Evolutionary conservation across 2,113 vertebrate genomes (phyloP).

Genomic region (Pycnonotus jocosus): DNA sequence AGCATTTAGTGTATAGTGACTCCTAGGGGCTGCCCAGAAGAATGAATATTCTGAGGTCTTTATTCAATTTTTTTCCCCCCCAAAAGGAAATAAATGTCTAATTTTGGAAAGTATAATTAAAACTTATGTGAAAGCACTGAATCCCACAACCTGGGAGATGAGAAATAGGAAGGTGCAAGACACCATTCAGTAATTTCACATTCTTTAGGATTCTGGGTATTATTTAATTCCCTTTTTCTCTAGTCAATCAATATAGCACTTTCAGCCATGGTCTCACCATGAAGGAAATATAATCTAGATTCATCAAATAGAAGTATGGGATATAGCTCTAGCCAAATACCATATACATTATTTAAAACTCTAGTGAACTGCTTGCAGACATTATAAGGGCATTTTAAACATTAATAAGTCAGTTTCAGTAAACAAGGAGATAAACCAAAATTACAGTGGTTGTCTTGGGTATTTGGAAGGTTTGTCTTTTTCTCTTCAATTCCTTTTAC

Average conservation of each 20-base stretch:
- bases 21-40: neutral
- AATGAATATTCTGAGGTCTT: neutral
- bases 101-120: neutral
- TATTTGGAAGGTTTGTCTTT: neutral
- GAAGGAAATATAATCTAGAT: neutral
- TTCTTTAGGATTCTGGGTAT: neutral
- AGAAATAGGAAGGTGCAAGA: neutral
- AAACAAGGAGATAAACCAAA: conserved; percentile 14
- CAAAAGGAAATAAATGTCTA: neutral
- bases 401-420: conserved; percentile 32
- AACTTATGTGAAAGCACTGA: neutral
- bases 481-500: neutral
- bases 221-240: neutral
- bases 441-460: neutral
- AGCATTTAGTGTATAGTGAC: neutral
- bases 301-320: neutral
- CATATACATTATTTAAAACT: conserved; percentile 44
- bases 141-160: neutral
- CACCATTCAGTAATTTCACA: neutral
- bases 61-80: neutral
- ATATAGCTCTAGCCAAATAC: neutral
- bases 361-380: neutral
- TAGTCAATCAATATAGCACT: neutral
- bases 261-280: neutral
- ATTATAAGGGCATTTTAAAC: neutral